phyloP scores from a whole-genome alignment of 2,113 vertebrate genomes.

The Tragelaphus buxtoni region DNA sequence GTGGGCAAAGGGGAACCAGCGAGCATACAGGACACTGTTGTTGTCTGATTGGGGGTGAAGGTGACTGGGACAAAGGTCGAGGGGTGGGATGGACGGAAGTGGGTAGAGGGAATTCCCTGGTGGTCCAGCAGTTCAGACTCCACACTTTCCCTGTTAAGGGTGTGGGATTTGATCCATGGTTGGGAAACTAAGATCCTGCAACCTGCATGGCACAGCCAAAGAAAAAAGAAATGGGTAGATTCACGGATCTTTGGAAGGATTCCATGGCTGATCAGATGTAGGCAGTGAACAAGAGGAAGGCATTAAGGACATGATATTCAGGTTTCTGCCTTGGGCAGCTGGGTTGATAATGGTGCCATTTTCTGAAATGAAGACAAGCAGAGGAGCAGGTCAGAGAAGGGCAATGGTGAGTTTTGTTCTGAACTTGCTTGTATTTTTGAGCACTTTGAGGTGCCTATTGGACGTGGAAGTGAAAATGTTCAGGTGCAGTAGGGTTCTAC shows the following conservation, averaged over 20 bases:
- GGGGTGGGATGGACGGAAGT: background rate
- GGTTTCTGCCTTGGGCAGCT: background rate
- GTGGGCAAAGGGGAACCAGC: too few species aligned
- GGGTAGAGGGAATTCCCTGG: background rate
- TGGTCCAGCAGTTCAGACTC: background rate
- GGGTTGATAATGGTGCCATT: background rate
- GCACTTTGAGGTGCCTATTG: background rate
- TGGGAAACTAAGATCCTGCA: background rate
- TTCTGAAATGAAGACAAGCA: background rate
- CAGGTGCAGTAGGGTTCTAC: background rate
- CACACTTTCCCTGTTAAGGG: background rate
- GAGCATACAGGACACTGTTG: background rate
- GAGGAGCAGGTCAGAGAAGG: background rate
- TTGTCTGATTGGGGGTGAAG: too few species aligned
- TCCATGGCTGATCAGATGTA: background rate
- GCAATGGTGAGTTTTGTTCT: background rate
- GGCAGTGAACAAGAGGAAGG: background rate
- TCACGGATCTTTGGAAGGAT: background rate
- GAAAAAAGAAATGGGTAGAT: background rate
- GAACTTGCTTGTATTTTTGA: background rate
- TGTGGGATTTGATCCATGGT: background rate
- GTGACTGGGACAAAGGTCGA: background rate
- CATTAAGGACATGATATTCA: background rate
- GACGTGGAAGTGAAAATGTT: background rate
- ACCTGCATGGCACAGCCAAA: background rate